Conservation (phyloP, 2,888 invertebrate genomes). For the Acanthosepion lycidas region DNA sequence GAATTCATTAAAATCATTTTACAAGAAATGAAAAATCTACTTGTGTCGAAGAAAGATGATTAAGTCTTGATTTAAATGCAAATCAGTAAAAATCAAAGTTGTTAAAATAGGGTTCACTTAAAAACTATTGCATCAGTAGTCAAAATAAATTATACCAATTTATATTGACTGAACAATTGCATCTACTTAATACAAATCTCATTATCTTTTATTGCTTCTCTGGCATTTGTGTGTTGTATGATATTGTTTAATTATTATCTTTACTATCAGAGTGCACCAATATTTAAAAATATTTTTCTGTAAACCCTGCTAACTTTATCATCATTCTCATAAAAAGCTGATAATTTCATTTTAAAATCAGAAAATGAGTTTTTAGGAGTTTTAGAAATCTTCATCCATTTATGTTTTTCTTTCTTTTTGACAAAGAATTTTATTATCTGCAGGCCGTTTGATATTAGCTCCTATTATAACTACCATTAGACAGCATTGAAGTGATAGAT, state of each 20-base stretch:
- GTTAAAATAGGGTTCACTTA: not conserved
- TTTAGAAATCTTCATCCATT: not conserved
- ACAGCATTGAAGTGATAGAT: not conserved
- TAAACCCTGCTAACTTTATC: constrained; percentile 24
- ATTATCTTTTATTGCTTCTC: not conserved
- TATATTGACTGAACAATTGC: not conserved
- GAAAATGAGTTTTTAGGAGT: not conserved
- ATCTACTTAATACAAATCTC: not conserved
- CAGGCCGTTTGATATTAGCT: not conserved
- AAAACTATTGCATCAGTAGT: not conserved
- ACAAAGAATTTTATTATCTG: not conserved
- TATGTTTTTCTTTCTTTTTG: not conserved
- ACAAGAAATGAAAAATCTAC: not conserved
- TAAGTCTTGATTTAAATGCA: not conserved
- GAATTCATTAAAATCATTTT: not conserved
- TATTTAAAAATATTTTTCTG: not conserved
- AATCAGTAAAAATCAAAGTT: too few species aligned
- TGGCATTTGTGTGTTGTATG: constrained; percentile 8
- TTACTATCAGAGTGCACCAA: not conserved
- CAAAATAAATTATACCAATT: not conserved
- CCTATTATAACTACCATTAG: not conserved
- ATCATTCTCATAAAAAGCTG: not conserved
- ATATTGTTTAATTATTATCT: not conserved
- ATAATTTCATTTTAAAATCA: not conserved
- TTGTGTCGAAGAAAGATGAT: not conserved